These are phyloP conservation scores for Hirtodrosophila duncani DNA, from an alignment of 2,888 invertebrate genomes.

Conservation along the genomic window DNA sequence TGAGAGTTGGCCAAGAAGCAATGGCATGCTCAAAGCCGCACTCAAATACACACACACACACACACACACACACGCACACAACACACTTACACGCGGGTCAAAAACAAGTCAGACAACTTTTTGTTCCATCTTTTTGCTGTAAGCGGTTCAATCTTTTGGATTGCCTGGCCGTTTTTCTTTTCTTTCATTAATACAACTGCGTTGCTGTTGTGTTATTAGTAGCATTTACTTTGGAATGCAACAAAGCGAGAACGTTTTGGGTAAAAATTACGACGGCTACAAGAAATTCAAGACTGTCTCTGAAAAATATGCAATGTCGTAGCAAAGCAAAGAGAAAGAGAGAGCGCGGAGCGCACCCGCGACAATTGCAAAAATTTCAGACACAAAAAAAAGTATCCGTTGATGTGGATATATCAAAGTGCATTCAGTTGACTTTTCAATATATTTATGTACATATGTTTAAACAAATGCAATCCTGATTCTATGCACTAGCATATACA, in stretches of 20 bases:
- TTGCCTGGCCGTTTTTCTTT: slow-evolving; percentile 67
- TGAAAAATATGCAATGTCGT: slow-evolving; percentile 61
- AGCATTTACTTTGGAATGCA: slow-evolving; percentile 74
- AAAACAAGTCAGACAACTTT: slow-evolving; percentile 76
- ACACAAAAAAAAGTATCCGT: background rate
- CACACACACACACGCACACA: slow-evolving; percentile 3
- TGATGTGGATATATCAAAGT: too few relatives aligned
- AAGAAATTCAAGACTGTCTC: slow-evolving; percentile 48
- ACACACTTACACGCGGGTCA: slow-evolving; percentile 37
- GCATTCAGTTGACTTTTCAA: too few relatives aligned
- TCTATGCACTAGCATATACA: too few relatives aligned
- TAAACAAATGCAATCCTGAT: too few relatives aligned
- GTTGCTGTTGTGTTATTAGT: slow-evolving; percentile 67
- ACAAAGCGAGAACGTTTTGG: slow-evolving; percentile 70
- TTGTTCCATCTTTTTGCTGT: slow-evolving; percentile 64
- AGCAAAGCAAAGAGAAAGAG: slow-evolving; percentile 31
- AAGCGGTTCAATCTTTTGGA: slow-evolving; percentile 60
- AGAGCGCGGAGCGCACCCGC: slow-evolving; percentile 12
- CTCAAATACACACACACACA: slow-evolving; percentile 20
- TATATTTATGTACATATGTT: too few relatives aligned
- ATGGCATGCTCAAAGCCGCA: slow-evolving; percentile 39
- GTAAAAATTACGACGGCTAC: slow-evolving; percentile 59
- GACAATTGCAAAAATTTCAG: background rate
- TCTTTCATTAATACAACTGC: slow-evolving; percentile 33
- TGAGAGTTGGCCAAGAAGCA: slow-evolving; percentile 49